Evolutionary conservation across 2,888 invertebrate species (phyloP).

Genomic region (Poecilus cupreus): DNA sequence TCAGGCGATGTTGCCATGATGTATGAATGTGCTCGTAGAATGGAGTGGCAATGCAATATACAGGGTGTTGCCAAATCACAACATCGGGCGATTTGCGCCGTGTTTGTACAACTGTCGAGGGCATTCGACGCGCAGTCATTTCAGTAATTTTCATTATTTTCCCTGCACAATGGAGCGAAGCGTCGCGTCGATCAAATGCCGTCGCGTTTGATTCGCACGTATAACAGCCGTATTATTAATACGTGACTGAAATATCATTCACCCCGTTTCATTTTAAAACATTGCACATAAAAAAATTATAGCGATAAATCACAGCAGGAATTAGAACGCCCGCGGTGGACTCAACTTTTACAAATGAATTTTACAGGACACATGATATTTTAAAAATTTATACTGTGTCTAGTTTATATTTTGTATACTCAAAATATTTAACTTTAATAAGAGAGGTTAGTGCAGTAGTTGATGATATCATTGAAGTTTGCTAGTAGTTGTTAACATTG

Average conservation of each 20-base stretch:
- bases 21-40: background rate
- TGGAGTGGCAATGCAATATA: background rate
- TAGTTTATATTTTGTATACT: too few species aligned
- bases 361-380: background rate
- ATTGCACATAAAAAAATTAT: slow-evolving; percentile 30
- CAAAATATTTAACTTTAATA: too few species aligned
- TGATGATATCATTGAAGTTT: too few species aligned
- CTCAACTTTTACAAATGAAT: background rate
- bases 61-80: background rate
- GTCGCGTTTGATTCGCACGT: slow-evolving; percentile 46
- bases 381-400: too few species aligned
- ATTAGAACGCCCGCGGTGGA: background rate
- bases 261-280: slow-evolving; percentile 46
- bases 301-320: background rate
- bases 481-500: too few species aligned
- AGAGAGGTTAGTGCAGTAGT: background rate
- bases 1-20: background rate
- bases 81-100: background rate
- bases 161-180: slow-evolving; percentile 44
- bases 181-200: slow-evolving; percentile 36
- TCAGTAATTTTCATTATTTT: slow-evolving; percentile 53
- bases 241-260: slow-evolving; percentile 54
- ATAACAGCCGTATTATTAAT: slow-evolving; percentile 34
- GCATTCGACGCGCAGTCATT: slow-evolving; percentile 32
- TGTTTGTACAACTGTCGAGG: slow-evolving; percentile 2